Percentiles rank a stretch among this genome's conserved stretches.
Conservation (phyloP, 1,140 invertebrate genomes). For the Hestina assimilis region DNA sequence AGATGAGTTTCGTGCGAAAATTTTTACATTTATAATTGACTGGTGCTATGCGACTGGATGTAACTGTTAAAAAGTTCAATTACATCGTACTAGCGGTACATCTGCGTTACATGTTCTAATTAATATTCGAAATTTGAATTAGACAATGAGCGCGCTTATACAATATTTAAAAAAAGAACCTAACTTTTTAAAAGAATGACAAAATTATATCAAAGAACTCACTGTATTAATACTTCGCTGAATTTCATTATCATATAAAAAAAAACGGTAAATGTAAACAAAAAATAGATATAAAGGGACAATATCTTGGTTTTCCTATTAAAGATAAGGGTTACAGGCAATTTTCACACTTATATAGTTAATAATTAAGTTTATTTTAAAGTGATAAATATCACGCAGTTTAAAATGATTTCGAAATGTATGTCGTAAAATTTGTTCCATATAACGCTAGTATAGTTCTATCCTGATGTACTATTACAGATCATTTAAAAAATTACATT, state of each 20-base stretch:
- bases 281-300: conserved; percentile 9
- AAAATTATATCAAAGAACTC: background rate
- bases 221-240: background rate
- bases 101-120: no score
- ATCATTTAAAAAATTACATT: no score
- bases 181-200: background rate
- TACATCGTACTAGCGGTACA: background rate
- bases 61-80: conserved; percentile 20
- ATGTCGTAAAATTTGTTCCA: background rate
- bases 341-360: background rate
- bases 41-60: conserved; percentile 3
- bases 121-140: no score
- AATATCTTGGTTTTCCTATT: conserved; percentile 28
- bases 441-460: no score
- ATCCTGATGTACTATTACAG: no score
- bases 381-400: background rate
- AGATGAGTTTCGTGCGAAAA: conserved; percentile 31
- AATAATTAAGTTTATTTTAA: background rate
- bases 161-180: background rate
- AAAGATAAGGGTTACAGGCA: conserved; percentile 11
- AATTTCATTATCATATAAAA: background rate
- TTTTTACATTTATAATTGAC: conserved; percentile 13
- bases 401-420: conserved; percentile 18
- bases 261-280: conserved; percentile 11
- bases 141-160: no score